Base-by-base conservation (phyloP, 1,140 invertebrate species). In the Venustaconcha ellipsiformis region DNA sequence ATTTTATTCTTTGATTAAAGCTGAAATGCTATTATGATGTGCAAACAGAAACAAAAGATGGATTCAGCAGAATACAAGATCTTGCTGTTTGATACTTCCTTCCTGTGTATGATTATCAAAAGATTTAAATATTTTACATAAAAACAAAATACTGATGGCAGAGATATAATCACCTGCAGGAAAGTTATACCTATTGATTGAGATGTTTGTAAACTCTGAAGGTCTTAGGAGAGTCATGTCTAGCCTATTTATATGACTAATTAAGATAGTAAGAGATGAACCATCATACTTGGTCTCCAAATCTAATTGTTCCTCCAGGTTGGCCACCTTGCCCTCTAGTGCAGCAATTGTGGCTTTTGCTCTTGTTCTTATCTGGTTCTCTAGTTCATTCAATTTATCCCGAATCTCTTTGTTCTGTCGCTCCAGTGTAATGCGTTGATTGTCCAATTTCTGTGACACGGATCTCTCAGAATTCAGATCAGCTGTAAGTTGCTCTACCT, bases 251-350 rank as follows among this genome's bases (percentile, higher is more conserved):
- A 23, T n/a, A 62, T n/a, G 0, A 62, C 8, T n/a, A n/a, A 23
- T n/a, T 62, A 14, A 23, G 26, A 60, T 13, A 8, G 8, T 67
- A 12, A 67, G 56, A 67, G 5, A 55, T 57, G 5, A 1, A 56
- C 17, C n/a, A 23, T 77, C 83, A 82, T 86, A 92, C 92, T 96
- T 96, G 4, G 94, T 94, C 91, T 99, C 97, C 66, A 93, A 93
- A 87, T 99, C 97, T 20, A 99, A 90, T 89, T 98, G 97, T 88
- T 99, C 97, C 88, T 99, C 97, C 57, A 99, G 90, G 90, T 97
- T 97, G 72, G 92, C 92, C 68, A 99, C 96, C 91, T 99, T 99
- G 55, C 95, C 94, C 91, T 99, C 98, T n/a, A 99, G 92, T 23
- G 95, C 94, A 66, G 96, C 93, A 83, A 99, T 98, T 14, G 96